Conservation (phyloP, 2,113 vertebrate genomes). For the Pedetes capensis region DNA sequence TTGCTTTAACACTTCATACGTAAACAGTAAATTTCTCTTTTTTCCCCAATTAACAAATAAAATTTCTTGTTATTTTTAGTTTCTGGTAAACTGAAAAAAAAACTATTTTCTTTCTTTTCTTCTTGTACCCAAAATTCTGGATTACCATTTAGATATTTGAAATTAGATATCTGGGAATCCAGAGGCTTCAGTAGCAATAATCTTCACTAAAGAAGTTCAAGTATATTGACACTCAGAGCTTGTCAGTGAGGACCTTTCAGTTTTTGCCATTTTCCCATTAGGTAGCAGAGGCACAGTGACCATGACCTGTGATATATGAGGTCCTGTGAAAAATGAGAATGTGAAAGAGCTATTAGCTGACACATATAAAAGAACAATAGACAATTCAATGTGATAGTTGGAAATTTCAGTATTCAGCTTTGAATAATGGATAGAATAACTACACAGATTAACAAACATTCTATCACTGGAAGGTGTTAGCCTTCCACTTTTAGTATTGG, state of each 20-base stretch:
- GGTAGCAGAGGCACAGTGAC: neutral
- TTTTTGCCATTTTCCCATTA: neutral
- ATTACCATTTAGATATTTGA: neutral
- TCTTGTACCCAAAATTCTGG: slow-evolving; percentile 3
- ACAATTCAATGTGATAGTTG: neutral
- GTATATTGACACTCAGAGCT: neutral
- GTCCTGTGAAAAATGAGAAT: neutral
- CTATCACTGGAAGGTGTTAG: neutral
- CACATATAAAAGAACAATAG: neutral
- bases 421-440: neutral
- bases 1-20: neutral
- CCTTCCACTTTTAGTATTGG: neutral
- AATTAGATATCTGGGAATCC: neutral
- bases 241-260: neutral
- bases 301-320: neutral
- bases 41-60: neutral
- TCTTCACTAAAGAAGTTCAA: neutral
- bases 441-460: neutral
- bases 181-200: neutral
- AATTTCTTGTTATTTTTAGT: neutral
- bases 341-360: neutral
- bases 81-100: neutral
- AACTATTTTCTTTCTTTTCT: neutral
- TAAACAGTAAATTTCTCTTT: neutral
- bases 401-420: neutral